Base-by-base conservation (phyloP, 35 echinoderm and acorn worm species). In the Lytechinus variegatus region DNA sequence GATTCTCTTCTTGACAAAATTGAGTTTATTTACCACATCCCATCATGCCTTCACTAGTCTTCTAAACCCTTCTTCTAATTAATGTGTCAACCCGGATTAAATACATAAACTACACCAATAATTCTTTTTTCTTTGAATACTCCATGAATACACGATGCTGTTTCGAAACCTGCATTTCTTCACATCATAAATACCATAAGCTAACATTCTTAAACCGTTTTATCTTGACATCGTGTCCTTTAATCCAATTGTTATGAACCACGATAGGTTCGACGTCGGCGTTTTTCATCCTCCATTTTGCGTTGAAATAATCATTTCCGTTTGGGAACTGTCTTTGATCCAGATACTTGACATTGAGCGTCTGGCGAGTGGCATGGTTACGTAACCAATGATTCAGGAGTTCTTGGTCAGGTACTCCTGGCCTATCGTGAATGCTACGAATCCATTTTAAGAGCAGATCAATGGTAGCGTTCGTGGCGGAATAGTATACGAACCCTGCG, bases 171-270 rank as follows among this genome's bases (percentile, higher is more conserved):
- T 44, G 1, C 0, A 44, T 44, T 44, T 44, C 33, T 44, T 44
- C 33, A 21, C 1, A 93, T 93, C 92, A 93, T 28, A 93, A 93
- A 93, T 93, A 93, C 94, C 94, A 95, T 66, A 95, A 52, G 14
- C 94, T 87, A 52, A 27, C 58, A 52, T 96, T 88, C 54, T 96
- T 95, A 54, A 97, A 98, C n/a, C 97, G 54, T 61, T 98, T 89
- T 44, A 93, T 55, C 94, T 98, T 98, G 3, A 87, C 61, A 56
- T 97, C 72, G 19, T 95, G 94, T 28, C 96, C 94, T 53, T 95
- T 53, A 21, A 97, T 95, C 97, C 97, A 98, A 61, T 98, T 98
- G 91, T 98, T 98, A 54, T 98, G 97, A 8, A 98, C 95, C 6
- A 98, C 94, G 9, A 97, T 96, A 0, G 95, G 94, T 88, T 94